Evolutionary conservation across 1,140 invertebrate genomes (phyloP).

Genomic region (Drosophila virilis): DNA sequence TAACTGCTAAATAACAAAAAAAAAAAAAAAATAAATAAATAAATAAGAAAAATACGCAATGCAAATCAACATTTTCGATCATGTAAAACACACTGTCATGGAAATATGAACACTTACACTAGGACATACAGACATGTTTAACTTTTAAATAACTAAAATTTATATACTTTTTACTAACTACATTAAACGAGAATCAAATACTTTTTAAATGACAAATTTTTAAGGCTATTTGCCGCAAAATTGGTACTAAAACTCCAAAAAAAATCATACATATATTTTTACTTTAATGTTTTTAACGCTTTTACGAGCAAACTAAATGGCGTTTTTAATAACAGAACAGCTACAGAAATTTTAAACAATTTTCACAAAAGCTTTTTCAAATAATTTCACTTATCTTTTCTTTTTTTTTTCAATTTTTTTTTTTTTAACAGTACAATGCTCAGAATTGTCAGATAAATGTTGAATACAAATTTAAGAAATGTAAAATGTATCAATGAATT

Average conservation of each 20-base stretch:
- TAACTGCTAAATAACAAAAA: constrained; percentile 7
- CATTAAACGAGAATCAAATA: constrained; percentile 38
- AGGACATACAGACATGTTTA: constrained; percentile 31
- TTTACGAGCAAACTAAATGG: constrained; percentile 67
- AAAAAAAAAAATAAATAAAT: background rate
- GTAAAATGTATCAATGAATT: constrained; percentile 61
- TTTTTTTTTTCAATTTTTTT: constrained; percentile 49
- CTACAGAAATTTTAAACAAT: constrained; percentile 67
- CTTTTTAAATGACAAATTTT: constrained; percentile 65
- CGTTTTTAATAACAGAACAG: constrained; percentile 60
- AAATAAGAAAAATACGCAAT: background rate
- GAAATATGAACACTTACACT: constrained; percentile 3
- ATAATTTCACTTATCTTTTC: constrained; percentile 58
- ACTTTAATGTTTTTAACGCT: constrained; percentile 80
- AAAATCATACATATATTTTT: constrained; percentile 62
- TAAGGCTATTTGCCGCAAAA: constrained; percentile 55
- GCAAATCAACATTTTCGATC: constrained; percentile 22
- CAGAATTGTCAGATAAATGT: constrained; percentile 39
- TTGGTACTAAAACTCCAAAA: constrained; percentile 46
- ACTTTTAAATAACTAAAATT: constrained; percentile 56
- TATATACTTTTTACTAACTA: constrained; percentile 58
- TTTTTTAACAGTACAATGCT: constrained; percentile 47
- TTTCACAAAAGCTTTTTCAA: constrained; percentile 55
- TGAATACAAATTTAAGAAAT: constrained; percentile 37
- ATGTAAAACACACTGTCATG: constrained; percentile 5